These are phyloP conservation scores for Hydropsyche tenuis DNA, from an alignment of 1,140 invertebrate genomes.

Conservation along the genomic window DNA sequence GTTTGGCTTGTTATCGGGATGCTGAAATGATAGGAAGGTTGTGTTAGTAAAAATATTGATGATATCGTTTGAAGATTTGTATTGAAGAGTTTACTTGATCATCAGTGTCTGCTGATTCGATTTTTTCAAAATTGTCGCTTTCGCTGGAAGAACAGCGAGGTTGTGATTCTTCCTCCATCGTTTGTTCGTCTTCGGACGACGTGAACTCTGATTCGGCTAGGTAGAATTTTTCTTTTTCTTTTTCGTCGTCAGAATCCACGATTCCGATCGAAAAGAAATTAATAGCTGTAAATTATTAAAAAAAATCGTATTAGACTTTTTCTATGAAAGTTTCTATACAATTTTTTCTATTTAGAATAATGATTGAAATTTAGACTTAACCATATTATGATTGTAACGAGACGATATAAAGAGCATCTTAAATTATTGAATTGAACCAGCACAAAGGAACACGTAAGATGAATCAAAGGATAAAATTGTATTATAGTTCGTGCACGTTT, in stretches of 20 bases:
- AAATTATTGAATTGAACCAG: no score
- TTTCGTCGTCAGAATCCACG: background rate
- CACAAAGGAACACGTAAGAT: no score
- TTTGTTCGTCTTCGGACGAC: background rate
- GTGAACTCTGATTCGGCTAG: background rate
- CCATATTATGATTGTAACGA: background rate
- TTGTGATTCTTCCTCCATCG: conserved; percentile 52
- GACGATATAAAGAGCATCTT: no score
- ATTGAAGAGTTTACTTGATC: conserved; percentile 34
- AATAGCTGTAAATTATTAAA: background rate
- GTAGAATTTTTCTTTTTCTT: background rate
- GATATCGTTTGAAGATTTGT: no score
- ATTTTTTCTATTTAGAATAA: background rate
- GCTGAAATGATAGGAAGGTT: background rate
- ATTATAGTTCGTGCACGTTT: no score
- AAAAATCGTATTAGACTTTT: background rate
- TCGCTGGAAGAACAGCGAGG: conserved; percentile 58
- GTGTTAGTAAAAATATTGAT: background rate
- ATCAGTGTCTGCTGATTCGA: conserved; percentile 33
- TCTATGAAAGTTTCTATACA: background rate
- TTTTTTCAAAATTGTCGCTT: conserved; percentile 59
- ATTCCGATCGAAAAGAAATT: background rate
- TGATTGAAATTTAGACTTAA: background rate
- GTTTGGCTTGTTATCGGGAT: conserved; percentile 44
- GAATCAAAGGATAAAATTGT: no score